Conservation (phyloP, 2,113 vertebrate genomes). For the Neopipo cinnamomea region DNA sequence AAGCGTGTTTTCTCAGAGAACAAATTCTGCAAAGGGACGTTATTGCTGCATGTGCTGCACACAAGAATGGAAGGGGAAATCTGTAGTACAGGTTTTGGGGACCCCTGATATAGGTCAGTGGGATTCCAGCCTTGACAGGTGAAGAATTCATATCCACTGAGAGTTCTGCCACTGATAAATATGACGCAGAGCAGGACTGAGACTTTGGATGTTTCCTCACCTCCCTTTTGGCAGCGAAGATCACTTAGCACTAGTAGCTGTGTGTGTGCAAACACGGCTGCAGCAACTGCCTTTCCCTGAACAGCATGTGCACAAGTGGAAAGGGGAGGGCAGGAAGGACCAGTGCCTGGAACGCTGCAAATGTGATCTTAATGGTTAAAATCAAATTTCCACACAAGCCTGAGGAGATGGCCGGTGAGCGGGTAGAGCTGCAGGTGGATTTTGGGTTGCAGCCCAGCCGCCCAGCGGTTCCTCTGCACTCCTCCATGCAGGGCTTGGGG, state of each 20-base stretch:
- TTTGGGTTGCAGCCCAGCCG: neutral
- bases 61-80: neutral
- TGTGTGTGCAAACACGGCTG: neutral
- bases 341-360: neutral
- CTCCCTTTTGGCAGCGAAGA: neutral
- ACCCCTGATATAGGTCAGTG: neutral
- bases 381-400: neutral
- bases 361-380: neutral
- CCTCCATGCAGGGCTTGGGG: neutral
- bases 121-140: neutral
- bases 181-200: neutral
- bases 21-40: neutral
- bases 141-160: neutral
- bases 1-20: neutral
- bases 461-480: accelerated
- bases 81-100: neutral
- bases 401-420: neutral
- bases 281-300: accelerated
- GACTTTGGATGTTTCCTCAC: neutral
- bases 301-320: neutral
- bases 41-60: neutral
- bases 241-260: neutral
- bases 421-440: neutral
- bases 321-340: neutral
- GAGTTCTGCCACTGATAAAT: neutral